Evolutionary conservation across 2,888 invertebrate species (phyloP), one percentile per base, ranked within the genome.

Genomic region (Dicranocentrus wangi): DNA sequence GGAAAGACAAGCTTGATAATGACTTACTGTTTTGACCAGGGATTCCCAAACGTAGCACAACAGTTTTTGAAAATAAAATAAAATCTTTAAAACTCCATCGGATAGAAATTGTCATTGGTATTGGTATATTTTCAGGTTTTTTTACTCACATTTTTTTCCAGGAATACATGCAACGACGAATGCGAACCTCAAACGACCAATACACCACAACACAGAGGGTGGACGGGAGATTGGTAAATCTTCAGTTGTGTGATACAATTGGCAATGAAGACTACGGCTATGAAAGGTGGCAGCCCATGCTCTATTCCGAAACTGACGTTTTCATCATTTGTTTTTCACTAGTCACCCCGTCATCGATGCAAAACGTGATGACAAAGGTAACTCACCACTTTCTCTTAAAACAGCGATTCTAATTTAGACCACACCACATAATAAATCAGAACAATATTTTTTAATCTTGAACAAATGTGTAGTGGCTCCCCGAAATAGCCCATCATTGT

Each of bases 171-270:
- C 83, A 83, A 8, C 13, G 39, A 8, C 39, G 13, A 5, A 39
- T 39, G 39, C 39, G 7, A 42, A 85, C 83, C 21, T 82, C 84
- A 47, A 97, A 99, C 90, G 98, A 99, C 91, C 98, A 99, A 90
- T 99, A 99, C 90, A 98, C 98, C 1, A 98, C 98, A 82, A 98
- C 98, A 92, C 98, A 99, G 71, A 98, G 98, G 98, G 98, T 99
- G 71, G 98, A 99, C 90, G 98, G 98, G 0, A 98, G 98, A 89
- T 98, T 98, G 0, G 98, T 98, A 87, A 98, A 98, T 90, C 90
- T 99, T 87, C 98, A 98, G n/a, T 90, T 97, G 42, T 97, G 96
- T 96, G 96, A 97, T 91, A 82, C 81, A 85, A 98, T 98, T 51
- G 97, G 97, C 1, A 96, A 98, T 89, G 98, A 98, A 90, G 98